Conservation (phyloP, 2,113 vertebrate genomes). For the Lagopus leucura region DNA sequence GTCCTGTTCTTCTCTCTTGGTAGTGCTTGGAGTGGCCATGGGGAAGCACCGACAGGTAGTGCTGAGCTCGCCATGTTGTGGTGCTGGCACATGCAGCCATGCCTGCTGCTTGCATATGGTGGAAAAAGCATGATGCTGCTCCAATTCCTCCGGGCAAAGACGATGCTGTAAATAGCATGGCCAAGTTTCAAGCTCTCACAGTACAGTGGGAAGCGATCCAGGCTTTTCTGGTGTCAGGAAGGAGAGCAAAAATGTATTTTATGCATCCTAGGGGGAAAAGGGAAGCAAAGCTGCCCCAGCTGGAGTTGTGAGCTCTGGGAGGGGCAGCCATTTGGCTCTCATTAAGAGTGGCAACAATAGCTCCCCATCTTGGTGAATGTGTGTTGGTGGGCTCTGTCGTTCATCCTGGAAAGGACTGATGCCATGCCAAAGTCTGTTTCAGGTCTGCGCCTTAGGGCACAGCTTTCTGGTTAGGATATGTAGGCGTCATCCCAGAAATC, state of each 20-base stretch:
- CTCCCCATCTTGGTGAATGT: neutral
- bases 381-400: neutral
- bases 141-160: neutral
- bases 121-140: neutral
- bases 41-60: neutral
- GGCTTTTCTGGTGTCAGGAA: slow-evolving; percentile 57
- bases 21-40: neutral
- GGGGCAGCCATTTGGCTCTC: neutral
- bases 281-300: slow-evolving; percentile 47
- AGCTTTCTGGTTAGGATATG: neutral
- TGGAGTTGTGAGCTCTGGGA: slow-evolving; percentile 24
- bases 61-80: neutral
- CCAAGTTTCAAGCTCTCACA: slow-evolving; percentile 56
- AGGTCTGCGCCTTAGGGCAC: neutral
- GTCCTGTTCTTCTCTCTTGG: neutral
- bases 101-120: neutral
- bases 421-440: neutral
- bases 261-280: slow-evolving; percentile 16
- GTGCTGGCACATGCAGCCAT: neutral
- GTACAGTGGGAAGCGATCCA: slow-evolving; percentile 48
- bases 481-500: neutral
- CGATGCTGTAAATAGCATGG: slow-evolving; percentile 54
- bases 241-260: slow-evolving; percentile 18
- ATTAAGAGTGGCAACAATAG: neutral
- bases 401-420: neutral